Base-by-base conservation (phyloP, 2,797 vertebrate species). In the Sus cebifrons region DNA sequence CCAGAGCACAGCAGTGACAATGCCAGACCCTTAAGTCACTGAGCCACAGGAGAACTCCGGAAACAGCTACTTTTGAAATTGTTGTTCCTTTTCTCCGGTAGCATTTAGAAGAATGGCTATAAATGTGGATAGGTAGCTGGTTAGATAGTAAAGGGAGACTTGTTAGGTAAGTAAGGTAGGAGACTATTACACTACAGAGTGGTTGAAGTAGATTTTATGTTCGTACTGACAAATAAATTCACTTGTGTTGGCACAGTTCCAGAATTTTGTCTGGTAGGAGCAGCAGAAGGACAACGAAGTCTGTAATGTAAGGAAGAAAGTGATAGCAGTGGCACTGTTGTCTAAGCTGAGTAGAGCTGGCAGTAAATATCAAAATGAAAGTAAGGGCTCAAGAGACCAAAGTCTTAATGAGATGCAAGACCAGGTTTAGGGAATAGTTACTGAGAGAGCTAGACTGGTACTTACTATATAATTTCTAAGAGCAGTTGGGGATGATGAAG, bases 141-240 rank as follows among this genome's bases (percentile, higher is more conserved):
- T 54, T 70, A 82, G n/a, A 25, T 70, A 71, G 62, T 62, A 27
- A 70, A 58, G 27, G 52, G 29, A 81, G 29, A 75, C 81, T 86
- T 78, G 13, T 86, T 91, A 91, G 60, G 65, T 70, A 85, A 85
- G 25, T 95, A 15, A 89, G 62, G 11, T 77, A 93, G 18, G 54
- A 77, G 44, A 29, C 1, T 90, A 23, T 54, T 70, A 54, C 17
- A 74, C 15, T 49, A 40, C 8, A 40, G 44, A 87, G 12, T 54
- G 32, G 18, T 32, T 32, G 25, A 40, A 60, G 67, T 78, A 75
- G 65, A 9, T 78, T 78, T 93, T 90, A 21, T n/a, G 10, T 64
- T 92, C 18, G n/a, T 89, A 58, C 64, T 68, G 74, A 60, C 23
- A 2, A 83, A 49, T 82, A 67, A 67, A 49, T 91, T 90, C 18